Conservation (phyloP, 2,888 invertebrate genomes). For the Melanchra persicariae region DNA sequence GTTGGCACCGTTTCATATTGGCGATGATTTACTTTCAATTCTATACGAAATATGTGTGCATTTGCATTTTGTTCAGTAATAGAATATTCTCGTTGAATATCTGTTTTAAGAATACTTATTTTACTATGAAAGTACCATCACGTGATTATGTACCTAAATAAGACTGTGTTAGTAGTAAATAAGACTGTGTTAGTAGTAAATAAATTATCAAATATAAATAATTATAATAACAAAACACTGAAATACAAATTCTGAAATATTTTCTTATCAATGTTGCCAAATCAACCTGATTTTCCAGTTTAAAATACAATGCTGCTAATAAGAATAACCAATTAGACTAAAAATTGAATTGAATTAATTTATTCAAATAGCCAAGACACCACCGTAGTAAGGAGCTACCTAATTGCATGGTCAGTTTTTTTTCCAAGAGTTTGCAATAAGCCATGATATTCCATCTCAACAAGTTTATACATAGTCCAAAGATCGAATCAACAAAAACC, state of each 20-base stretch:
- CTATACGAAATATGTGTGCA: conserved; percentile 45
- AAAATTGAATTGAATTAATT: background rate
- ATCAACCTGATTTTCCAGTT: background rate
- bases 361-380: conserved; percentile 10
- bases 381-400: background rate
- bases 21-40: conserved; percentile 52
- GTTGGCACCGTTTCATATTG: conserved; percentile 54
- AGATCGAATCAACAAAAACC: conserved; percentile 27
- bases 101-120: conserved; percentile 2
- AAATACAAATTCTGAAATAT: too few relatives aligned
- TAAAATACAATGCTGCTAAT: conserved; percentile 12
- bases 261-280: too few relatives aligned
- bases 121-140: background rate
- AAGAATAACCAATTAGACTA: background rate
- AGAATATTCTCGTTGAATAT: conserved; percentile 25
- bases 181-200: background rate
- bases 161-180: background rate
- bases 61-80: conserved; percentile 28
- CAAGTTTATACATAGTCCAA: conserved; percentile 1
- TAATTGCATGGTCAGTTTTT: conserved; percentile 40
- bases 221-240: conserved; percentile 1
- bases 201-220: too few relatives aligned
- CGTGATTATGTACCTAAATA: conserved; percentile 3
- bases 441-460: conserved; percentile 22
- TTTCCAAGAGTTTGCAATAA: background rate